A percentile compares a stretch with the other conserved stretches of the same genome.
Evolutionary conservation across 1,140 invertebrate species (phyloP).

Genomic region (Steinernema feltiae): DNA sequence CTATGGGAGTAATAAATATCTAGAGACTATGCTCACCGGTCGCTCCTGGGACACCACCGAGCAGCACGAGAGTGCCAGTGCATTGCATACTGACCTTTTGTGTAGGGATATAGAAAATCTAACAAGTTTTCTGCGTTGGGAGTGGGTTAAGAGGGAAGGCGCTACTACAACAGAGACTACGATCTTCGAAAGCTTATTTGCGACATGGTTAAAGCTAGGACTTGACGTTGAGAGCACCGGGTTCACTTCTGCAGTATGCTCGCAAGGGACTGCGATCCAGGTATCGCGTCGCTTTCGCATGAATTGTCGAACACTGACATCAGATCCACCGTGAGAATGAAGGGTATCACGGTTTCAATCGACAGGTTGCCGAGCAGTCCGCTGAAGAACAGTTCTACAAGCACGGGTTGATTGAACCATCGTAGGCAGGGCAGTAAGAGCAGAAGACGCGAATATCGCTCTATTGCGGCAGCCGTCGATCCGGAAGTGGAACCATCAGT

Average conservation of each 20-base stretch:
- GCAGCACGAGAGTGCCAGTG: not conserved
- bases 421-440: constrained; percentile 70
- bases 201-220: not conserved
- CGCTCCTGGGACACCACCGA: constrained; percentile 4
- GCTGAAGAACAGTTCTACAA: constrained; percentile 81
- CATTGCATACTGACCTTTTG: not conserved
- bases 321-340: constrained; percentile 75
- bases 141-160: not conserved
- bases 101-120: not conserved
- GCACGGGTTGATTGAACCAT: constrained; percentile 70
- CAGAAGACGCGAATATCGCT: constrained; percentile 48
- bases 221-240: not conserved
- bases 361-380: constrained; percentile 83
- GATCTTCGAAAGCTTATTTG: not conserved
- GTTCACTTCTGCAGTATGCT: not conserved
- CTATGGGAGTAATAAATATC: constrained; percentile 12
- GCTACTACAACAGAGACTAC: constrained; percentile 13
- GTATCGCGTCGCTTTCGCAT: constrained; percentile 61
- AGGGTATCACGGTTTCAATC: constrained; percentile 84
- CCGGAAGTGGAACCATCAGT: constrained; percentile 36
- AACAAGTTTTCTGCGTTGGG: not conserved
- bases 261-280: not conserved
- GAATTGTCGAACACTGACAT: constrained; percentile 39
- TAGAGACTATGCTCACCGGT: constrained; percentile 6
- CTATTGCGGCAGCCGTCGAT: constrained; percentile 24